Percentiles rank a stretch among this genome's conserved stretches.
Conservation (phyloP, 2,888 invertebrate species). For the Macroteleia sp. region DNA sequence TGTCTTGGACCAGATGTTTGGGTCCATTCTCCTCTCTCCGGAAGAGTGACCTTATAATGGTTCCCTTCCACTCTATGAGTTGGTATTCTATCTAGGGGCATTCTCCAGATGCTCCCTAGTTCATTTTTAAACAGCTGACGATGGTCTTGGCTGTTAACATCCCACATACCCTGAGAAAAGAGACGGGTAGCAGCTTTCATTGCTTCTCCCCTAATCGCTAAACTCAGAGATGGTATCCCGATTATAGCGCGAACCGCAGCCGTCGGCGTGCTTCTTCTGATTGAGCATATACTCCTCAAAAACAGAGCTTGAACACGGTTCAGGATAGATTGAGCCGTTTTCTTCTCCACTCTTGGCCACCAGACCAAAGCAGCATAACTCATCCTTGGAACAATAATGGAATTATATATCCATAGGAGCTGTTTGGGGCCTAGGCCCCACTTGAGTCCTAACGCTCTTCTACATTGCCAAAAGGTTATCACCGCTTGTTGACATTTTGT, state of each 20-base stretch:
- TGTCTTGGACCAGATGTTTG: background rate
- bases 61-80: background rate
- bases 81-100: background rate
- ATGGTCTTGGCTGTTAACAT: background rate
- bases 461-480: slow-evolving; percentile 9
- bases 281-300: background rate
- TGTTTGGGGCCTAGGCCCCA: slow-evolving; percentile 11
- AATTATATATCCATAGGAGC: slow-evolving; percentile 10
- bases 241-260: background rate
- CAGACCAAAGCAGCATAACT: slow-evolving; percentile 3
- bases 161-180: background rate
- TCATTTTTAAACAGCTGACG: background rate
- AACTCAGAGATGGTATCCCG: background rate
- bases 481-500: background rate
- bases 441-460: background rate
- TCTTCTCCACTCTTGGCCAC: slow-evolving; percentile 4
- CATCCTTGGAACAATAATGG: slow-evolving; percentile 7
- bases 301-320: background rate
- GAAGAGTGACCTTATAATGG: background rate
- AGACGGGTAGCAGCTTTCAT: background rate
- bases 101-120: background rate
- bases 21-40: background rate
- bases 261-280: background rate
- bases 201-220: background rate
- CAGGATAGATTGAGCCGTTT: background rate